A percentile compares a stretch with the other conserved stretches of the same genome.
These are phyloP conservation scores for Scaeva pyrastri DNA, from an alignment of 2,888 invertebrate species.

Conservation along the genomic window DNA sequence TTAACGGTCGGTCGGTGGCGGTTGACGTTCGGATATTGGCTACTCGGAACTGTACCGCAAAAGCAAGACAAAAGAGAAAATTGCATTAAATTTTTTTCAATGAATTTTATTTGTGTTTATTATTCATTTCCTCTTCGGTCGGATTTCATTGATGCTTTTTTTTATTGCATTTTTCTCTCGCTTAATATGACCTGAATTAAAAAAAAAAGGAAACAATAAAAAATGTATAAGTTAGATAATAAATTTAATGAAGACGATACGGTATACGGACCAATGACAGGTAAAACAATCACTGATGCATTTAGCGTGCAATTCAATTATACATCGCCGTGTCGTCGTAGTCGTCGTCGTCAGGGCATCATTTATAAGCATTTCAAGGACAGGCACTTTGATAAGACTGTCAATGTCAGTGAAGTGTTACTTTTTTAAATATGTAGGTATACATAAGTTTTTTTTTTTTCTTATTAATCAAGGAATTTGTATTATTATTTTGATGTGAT, in stretches of 20 bases:
- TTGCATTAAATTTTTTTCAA: slow-evolving; percentile 45
- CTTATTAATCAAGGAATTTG: slow-evolving; percentile 6
- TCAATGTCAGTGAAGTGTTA: slow-evolving; percentile 45
- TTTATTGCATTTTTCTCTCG: background rate
- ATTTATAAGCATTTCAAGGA: slow-evolving; percentile 61
- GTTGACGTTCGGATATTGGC: background rate
- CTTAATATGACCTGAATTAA: slow-evolving; percentile 32
- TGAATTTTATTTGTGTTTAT: slow-evolving; percentile 42
- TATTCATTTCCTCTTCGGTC: slow-evolving; percentile 41
- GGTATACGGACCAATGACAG: slow-evolving; percentile 45
- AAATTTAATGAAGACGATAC: slow-evolving; percentile 36
- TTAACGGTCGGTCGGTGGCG: background rate
- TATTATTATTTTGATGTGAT: slow-evolving; percentile 5
- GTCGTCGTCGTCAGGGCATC: background rate
- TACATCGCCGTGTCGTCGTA: background rate
- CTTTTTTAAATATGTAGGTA: too few relatives aligned
- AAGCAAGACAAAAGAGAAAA: slow-evolving; percentile 2
- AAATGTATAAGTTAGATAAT: slow-evolving; percentile 49
- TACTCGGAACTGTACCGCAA: background rate
- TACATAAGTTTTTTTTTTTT: background rate
- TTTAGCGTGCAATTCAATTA: slow-evolving; percentile 58
- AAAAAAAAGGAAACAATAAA: slow-evolving; percentile 18
- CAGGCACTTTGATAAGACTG: slow-evolving; percentile 59
- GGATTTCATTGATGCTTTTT: slow-evolving; percentile 47
- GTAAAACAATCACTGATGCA: slow-evolving; percentile 56